Conservation (phyloP, 2,113 vertebrate genomes). For the human (Homo sapiens) region GRCh38 chr11:29032001-29032500, state of each 20-base stretch:
- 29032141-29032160: not conserved
- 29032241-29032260: not conserved
- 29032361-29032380: not conserved
- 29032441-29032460: not conserved
- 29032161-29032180: not conserved
- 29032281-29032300: not conserved
- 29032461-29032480: slow-evolving; percentile 63
- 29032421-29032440: not conserved
- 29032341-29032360: not conserved
- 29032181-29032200: not conserved
- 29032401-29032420: not conserved
- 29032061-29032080: not conserved
- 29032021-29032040: not conserved
- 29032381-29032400: not conserved
- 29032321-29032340: not conserved
- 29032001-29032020: not conserved
- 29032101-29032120: not conserved
- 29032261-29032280: not conserved
- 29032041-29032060: not conserved
- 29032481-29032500: slow-evolving; percentile 69
- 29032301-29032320: not conserved
- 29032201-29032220: not conserved
- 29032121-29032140: not conserved
- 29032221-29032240: not conserved
- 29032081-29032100: not conserved